These are phyloP conservation scores for Potorous gilbertii DNA, from an alignment of 2,797 vertebrate genomes.

Conservation along the genomic window DNA sequence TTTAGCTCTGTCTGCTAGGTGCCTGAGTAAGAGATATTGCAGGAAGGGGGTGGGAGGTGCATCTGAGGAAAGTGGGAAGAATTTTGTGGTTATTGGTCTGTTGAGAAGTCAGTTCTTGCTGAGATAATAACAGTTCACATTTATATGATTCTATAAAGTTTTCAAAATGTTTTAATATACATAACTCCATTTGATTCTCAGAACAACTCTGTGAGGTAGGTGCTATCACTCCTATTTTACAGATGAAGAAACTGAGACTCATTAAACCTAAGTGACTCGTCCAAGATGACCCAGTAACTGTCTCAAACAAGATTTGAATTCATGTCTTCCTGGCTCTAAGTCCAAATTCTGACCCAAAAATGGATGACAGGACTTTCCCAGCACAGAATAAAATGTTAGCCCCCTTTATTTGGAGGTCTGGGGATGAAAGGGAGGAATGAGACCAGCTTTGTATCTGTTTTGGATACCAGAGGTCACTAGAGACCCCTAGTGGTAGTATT, in stretches of 20 bases:
- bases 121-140: not conserved
- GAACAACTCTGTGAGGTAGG: not conserved
- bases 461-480: not conserved
- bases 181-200: not conserved
- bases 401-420: not conserved
- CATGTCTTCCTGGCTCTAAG: not conserved
- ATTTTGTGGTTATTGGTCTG: constrained; percentile 49
- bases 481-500: not conserved
- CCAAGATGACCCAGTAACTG: not conserved
- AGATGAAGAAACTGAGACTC: not conserved
- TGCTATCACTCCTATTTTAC: not conserved
- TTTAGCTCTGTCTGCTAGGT: constrained; percentile 71
- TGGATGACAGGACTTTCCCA: not conserved
- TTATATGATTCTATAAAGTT: not conserved
- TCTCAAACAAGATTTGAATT: not conserved
- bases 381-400: not conserved
- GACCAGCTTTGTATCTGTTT: not conserved
- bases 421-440: not conserved
- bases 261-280: not conserved
- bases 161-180: not conserved
- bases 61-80: constrained; percentile 55
- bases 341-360: not conserved
- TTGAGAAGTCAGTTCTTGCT: constrained; percentile 28
- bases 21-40: constrained; percentile 63
- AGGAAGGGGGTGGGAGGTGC: constrained; percentile 62